Percentiles rank a stretch among this genome's conserved stretches.
Evolutionary conservation across 2,888 invertebrate species (phyloP).

Genomic region (Petrophora chlorosata): DNA sequence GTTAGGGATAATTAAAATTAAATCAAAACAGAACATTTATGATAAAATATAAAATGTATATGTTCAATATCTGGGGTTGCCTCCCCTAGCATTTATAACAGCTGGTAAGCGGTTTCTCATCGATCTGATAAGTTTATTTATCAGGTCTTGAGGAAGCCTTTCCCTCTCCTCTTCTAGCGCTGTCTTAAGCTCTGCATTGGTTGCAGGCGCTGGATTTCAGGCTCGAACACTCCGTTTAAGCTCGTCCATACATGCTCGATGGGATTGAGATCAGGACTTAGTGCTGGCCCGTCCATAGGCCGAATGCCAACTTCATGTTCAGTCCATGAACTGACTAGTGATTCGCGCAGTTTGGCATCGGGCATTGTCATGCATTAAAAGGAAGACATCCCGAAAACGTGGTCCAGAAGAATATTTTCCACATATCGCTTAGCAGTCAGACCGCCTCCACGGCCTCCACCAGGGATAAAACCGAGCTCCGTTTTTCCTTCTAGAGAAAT

Average conservation of each 20-base stretch:
- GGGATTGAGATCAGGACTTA: slow-evolving; percentile 36
- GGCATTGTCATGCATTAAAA: slow-evolving; percentile 30
- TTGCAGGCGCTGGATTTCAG: slow-evolving; percentile 24
- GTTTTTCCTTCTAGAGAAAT: slow-evolving; percentile 12
- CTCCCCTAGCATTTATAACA: slow-evolving; percentile 5
- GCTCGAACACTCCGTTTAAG: slow-evolving; percentile 31
- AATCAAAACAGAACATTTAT: background rate
- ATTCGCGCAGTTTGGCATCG: slow-evolving; percentile 25
- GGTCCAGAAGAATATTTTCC: slow-evolving; percentile 3
- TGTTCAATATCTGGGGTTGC: slow-evolving; percentile 1
- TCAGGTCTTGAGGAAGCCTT: slow-evolving; percentile 10
- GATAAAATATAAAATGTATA: background rate
- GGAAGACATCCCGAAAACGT: slow-evolving; percentile 4
- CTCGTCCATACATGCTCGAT: slow-evolving; percentile 37
- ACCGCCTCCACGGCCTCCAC: slow-evolving; percentile 17
- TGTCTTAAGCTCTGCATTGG: slow-evolving; percentile 26
- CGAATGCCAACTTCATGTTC: slow-evolving; percentile 32
- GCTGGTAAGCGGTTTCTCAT: slow-evolving; percentile 6
- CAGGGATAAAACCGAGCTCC: slow-evolving; percentile 16
- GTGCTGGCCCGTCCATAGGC: slow-evolving; percentile 33
- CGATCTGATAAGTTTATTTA: slow-evolving; percentile 1
- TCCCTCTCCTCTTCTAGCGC: slow-evolving; percentile 21
- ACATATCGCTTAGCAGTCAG: slow-evolving; percentile 5
- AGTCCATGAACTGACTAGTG: slow-evolving; percentile 20
- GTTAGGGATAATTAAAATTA: background rate